Conservation (phyloP, 2,888 invertebrate species). For the Ypsolopha scabrella region DNA sequence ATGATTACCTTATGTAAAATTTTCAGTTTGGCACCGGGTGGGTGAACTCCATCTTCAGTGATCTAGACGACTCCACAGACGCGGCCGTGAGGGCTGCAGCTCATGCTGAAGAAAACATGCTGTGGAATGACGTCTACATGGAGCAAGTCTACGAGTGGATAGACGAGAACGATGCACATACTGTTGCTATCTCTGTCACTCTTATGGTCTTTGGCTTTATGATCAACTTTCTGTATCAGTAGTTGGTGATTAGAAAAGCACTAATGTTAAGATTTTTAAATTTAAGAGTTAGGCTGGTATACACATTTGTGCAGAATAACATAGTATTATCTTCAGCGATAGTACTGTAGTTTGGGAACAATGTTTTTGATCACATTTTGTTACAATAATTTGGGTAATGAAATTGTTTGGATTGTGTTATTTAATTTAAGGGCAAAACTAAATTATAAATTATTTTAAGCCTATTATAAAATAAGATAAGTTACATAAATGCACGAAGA, state of each 20-base stretch:
- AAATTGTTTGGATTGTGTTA: constrained; percentile 26
- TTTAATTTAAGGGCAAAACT: neutral
- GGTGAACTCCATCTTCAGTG: constrained; percentile 29
- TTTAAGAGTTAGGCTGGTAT: neutral
- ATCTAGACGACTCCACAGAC: constrained; percentile 28
- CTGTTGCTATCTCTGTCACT: constrained; percentile 30
- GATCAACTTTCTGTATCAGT: constrained; percentile 31
- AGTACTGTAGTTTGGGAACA: constrained; percentile 26
- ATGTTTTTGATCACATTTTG: constrained; percentile 27
- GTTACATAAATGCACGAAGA: constrained; percentile 48
- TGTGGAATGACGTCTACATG: constrained; percentile 24
- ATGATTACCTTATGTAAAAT: too few relatives aligned
- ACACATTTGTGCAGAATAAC: constrained; percentile 15
- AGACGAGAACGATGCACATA: constrained; percentile 44
- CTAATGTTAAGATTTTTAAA: neutral
- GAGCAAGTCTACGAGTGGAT: constrained; percentile 51
- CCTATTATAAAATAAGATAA: neutral
- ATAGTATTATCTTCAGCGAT: constrained; percentile 30
- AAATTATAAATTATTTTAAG: neutral
- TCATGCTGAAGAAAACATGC: constrained; percentile 22
- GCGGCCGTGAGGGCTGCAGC: constrained; percentile 19
- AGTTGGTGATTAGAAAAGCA: too few relatives aligned
- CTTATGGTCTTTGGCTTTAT: constrained; percentile 31
- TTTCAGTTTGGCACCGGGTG: constrained; percentile 37
- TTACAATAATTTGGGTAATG: constrained; percentile 33